A percentile compares a stretch with the other conserved stretches of the same genome.
These are phyloP conservation scores for Symphodus melops DNA, from an alignment of 2,113 vertebrate species.

Conservation along the genomic window DNA sequence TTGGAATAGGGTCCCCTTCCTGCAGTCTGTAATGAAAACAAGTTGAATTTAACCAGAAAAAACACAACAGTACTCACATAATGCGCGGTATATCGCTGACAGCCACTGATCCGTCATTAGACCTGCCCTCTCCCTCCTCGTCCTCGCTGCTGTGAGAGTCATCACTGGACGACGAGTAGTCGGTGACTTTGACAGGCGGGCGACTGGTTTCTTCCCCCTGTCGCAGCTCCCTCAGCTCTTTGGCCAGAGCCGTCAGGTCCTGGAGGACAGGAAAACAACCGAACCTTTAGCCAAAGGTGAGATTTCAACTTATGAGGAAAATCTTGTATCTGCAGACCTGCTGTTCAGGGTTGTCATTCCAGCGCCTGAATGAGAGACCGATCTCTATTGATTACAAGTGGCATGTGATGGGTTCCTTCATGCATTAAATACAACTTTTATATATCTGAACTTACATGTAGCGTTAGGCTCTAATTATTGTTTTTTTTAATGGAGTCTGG, in stretches of 20 bases:
- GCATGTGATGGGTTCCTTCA: no score
- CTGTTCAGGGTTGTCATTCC: background rate
- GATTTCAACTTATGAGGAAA: background rate
- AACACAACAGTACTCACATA: conserved; percentile 87
- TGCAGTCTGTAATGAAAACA: background rate
- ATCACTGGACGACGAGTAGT: conserved; percentile 98
- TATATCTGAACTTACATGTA: no score
- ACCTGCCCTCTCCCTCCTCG: conserved; percentile 92
- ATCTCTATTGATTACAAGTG: no score
- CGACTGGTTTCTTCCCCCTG: conserved; percentile 96
- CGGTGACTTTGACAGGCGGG: conserved; percentile 96
- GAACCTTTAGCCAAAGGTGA: background rate
- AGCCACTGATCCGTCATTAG: conserved; percentile 92
- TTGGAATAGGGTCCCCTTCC: no score
- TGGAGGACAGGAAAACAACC: conserved; percentile 55
- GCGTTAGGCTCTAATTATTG: no score
- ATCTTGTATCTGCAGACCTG: background rate
- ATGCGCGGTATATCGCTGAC: conserved; percentile 98
- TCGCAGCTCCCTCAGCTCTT: conserved; percentile 94
- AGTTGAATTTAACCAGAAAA: background rate
- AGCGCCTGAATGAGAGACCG: background rate
- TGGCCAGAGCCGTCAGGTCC: conserved; percentile 97
- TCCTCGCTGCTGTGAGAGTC: conserved; percentile 97
- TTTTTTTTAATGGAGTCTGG: no score
- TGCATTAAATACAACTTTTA: no score